Evolutionary conservation across 1,140 invertebrate genomes (phyloP).

Genomic region (Arctopsyche grandis): DNA sequence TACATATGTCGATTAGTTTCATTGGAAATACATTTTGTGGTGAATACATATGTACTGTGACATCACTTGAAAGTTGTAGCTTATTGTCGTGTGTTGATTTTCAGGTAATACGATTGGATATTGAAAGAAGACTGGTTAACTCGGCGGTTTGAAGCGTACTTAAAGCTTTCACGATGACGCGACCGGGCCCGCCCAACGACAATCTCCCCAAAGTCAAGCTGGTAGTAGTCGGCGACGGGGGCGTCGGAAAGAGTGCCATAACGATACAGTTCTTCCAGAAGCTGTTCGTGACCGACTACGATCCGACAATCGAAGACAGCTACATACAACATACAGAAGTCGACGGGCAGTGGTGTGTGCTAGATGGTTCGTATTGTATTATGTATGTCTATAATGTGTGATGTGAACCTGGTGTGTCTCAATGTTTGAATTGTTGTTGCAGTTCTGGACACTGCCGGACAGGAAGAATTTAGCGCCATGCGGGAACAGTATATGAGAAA

Average conservation of each 20-base stretch:
- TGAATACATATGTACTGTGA: too few species aligned
- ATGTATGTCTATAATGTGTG: constrained; percentile 9
- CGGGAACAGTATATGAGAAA: constrained; percentile 95
- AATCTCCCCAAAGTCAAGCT: constrained; percentile 87
- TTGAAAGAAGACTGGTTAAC: background rate
- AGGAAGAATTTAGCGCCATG: constrained; percentile 95
- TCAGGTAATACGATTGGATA: constrained; percentile 27
- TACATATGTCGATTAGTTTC: too few species aligned
- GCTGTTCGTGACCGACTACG: constrained; percentile 89
- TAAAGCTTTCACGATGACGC: constrained; percentile 64
- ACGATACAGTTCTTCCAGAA: constrained; percentile 92
- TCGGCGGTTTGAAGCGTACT: constrained; percentile 5
- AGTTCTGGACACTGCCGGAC: constrained; percentile 93
- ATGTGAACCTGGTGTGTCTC: too few species aligned
- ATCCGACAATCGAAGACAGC: constrained; percentile 91
- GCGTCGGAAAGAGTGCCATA: constrained; percentile 90
- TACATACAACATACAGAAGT: constrained; percentile 93
- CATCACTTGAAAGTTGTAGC: too few species aligned
- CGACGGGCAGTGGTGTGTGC: constrained; percentile 89
- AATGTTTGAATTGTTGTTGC: constrained; percentile 33
- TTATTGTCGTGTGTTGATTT: too few species aligned
- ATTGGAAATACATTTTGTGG: too few species aligned
- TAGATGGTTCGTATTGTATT: constrained; percentile 78
- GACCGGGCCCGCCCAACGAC: constrained; percentile 80
- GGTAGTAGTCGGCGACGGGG: constrained; percentile 90